phyloP scores from a whole-genome alignment of 1,140 invertebrate species.

The Oncopodura yosiiana region DNA sequence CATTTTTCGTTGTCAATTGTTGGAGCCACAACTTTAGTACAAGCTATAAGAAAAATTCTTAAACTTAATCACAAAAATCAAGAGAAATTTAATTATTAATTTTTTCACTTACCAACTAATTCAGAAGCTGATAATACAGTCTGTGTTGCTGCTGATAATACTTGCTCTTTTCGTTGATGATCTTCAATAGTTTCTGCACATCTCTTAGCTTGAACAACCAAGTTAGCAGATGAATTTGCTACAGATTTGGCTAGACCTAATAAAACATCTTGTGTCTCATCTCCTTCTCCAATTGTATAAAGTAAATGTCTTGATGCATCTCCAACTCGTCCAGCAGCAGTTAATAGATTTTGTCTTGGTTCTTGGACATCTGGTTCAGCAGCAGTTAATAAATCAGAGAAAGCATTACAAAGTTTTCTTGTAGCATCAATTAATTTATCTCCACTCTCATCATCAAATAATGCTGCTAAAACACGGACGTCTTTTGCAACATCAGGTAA shows the following conservation, averaged over 20 bases:
- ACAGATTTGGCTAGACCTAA: slow-evolving; percentile 87
- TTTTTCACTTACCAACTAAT: too few species aligned
- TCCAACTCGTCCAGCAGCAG: slow-evolving; percentile 87
- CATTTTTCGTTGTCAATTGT: slow-evolving; percentile 59
- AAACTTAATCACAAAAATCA: not conserved
- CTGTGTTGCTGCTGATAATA: slow-evolving; percentile 89
- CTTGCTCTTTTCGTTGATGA: slow-evolving; percentile 54
- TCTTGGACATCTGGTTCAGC: slow-evolving; percentile 88
- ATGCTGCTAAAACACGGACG: slow-evolving; percentile 85
- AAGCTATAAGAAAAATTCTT: slow-evolving; percentile 80
- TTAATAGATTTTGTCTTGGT: slow-evolving; percentile 82
- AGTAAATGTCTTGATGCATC: slow-evolving; percentile 90
- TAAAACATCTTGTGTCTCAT: slow-evolving; percentile 73
- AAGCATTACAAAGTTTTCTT: slow-evolving; percentile 79
- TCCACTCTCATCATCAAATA: slow-evolving; percentile 78
- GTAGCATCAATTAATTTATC: slow-evolving; percentile 85
- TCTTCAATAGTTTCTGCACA: slow-evolving; percentile 74
- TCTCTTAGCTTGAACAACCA: slow-evolving; percentile 89
- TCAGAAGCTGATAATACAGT: slow-evolving; percentile 95
- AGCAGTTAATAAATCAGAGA: slow-evolving; percentile 86
- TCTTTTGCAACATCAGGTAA: slow-evolving; percentile 92
- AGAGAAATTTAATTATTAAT: too few species aligned
- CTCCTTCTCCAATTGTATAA: slow-evolving; percentile 88
- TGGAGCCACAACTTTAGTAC: slow-evolving; percentile 76
- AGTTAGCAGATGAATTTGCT: slow-evolving; percentile 87